Evolutionary conservation across 2,113 vertebrate genomes (phyloP), one percentile per base, ranked within the genome.

Genomic region (Octodon degus): DNA sequence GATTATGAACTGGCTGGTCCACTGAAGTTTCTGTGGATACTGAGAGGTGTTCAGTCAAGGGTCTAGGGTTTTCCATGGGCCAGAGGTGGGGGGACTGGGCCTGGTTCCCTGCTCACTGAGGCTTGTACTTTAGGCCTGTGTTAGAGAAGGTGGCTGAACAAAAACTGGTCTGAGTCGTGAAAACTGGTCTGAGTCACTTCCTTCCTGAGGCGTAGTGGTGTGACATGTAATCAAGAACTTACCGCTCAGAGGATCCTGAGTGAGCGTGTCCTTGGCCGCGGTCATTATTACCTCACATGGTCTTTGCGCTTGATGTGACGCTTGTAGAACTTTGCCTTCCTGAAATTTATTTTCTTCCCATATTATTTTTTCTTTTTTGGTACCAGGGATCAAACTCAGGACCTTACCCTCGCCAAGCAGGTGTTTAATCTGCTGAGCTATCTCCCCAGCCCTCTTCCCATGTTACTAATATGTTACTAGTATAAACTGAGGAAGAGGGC

Each of bases 281-380:
- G 55, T 70, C 60, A 22, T 91, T 72, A 80, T 92, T 91, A 87
- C 74, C 40, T 90, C 30, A 53, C 40, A 19, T 30, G 37, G 25
- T 89, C 60, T 76, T 83, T 89, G 79, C 47, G 55, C 43, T 82
- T 86, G 37, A 70, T 85, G 58, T 94, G 65, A 76, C 92, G 70
- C 58, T 4, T 68, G 22, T 84, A 24, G 50, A 80, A 20, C 55
- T 50, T 77, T 76, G 1, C 74, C 70, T 93, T 92, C 92, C 86
- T 95, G 80, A 93, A 93, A 65, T 88, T 70, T 50, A 50, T 97
- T 95, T 97, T 92, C 68, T 81, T 87, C 27, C 30, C 43, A 7
- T 92, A 81, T 83, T 65, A 92, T 55, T 55, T 55, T 55, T 55
- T 16, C 12, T 55, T 55, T 55, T 55, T 55, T 13, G 55, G 55